A percentile compares a stretch with the other conserved stretches of the same genome.
These are phyloP conservation scores for Triplophysa rosa DNA, from an alignment of 2,113 vertebrate species.

Conservation along the genomic window DNA sequence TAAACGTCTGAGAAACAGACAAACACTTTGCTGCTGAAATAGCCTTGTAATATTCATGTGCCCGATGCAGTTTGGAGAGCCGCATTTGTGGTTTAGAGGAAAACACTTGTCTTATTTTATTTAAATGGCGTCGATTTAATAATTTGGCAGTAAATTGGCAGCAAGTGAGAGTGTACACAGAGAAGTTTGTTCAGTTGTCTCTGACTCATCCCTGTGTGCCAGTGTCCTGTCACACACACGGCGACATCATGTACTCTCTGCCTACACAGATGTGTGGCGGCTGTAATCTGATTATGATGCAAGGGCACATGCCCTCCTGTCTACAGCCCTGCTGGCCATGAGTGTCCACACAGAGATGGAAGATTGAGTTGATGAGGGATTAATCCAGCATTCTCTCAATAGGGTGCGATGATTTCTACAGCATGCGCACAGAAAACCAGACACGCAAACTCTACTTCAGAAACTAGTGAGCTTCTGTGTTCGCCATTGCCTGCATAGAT, in stretches of 20 bases:
- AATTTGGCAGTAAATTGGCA: background rate
- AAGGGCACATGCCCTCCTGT: constrained; percentile 34
- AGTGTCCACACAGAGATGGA: constrained; percentile 1
- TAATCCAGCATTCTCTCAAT: background rate
- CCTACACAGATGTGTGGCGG: constrained; percentile 35
- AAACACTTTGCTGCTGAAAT: constrained; percentile 1
- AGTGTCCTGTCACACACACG: constrained; percentile 3
- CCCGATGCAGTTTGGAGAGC: background rate
- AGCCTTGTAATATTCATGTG: background rate
- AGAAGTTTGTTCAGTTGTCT: constrained; percentile 23
- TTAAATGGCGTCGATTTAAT: background rate
- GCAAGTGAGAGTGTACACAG: background rate
- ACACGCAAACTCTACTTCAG: background rate
- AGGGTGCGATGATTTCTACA: constrained; percentile 14
- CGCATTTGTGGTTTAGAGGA: background rate
- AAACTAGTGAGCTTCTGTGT: too few relatives aligned
- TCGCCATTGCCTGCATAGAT: too few relatives aligned
- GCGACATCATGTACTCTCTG: constrained; percentile 1
- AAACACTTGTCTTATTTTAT: background rate
- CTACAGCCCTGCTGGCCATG: background rate
- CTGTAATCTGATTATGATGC: constrained; percentile 38
- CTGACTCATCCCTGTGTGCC: background rate
- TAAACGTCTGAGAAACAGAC: constrained; percentile 41
- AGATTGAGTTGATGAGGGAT: constrained; percentile 12
- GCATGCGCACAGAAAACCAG: background rate